phyloP scores from a whole-genome alignment of 2,113 vertebrate genomes.

The Symphodus melops region DNA sequence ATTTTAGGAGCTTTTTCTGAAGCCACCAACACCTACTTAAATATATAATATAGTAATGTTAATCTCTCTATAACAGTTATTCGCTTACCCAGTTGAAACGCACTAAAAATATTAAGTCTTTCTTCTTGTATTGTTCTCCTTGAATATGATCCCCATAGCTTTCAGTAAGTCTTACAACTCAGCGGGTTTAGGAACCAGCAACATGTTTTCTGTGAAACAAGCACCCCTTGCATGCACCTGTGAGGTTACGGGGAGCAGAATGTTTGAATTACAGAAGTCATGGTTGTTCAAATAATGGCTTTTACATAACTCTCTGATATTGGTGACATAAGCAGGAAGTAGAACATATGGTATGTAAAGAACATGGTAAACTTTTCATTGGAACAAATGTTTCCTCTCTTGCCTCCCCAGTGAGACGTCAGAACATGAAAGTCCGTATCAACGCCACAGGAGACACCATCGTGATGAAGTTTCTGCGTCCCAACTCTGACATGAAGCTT shows the following conservation, averaged over 20 bases:
- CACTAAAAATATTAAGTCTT: background rate
- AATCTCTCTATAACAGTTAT: background rate
- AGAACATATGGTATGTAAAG: background rate
- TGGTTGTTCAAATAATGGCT: background rate
- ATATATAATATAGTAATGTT: background rate
- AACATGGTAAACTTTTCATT: background rate
- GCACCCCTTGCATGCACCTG: background rate
- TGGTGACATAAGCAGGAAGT: too few relatives aligned
- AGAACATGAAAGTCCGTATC: constrained; percentile 93
- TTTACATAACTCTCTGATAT: background rate
- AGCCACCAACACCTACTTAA: background rate
- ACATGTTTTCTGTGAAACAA: background rate
- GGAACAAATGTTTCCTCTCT: constrained; percentile 6
- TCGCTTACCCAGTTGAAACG: background rate
- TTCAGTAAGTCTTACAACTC: constrained; percentile 13
- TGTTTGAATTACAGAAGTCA: background rate
- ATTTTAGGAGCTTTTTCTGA: constrained; percentile 2
- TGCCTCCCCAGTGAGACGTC: constrained; percentile 85
- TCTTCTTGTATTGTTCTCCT: background rate
- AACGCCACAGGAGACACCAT: constrained; percentile 93
- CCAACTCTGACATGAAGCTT: constrained; percentile 86
- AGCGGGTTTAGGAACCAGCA: constrained; percentile 10
- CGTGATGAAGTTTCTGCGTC: constrained; percentile 90
- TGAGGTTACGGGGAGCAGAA: constrained; percentile 17
- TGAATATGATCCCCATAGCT: constrained; percentile 10